Base-by-base conservation (phyloP, 1,140 invertebrate genomes). In the Tetraneura akinire region DNA sequence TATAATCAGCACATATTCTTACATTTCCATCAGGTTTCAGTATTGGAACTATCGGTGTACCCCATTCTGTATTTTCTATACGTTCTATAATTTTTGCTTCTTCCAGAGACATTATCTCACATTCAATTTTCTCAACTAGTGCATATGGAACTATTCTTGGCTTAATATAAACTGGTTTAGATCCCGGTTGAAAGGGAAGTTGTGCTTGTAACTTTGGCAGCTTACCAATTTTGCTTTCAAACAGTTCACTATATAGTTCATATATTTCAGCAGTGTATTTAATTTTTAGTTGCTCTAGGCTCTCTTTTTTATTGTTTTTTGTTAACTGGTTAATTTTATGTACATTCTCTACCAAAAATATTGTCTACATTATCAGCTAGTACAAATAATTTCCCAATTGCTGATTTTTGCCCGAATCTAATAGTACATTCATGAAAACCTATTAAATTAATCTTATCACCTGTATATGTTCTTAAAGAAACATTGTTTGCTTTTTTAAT, bases 1-100 rank as follows among this genome's bases (percentile, higher is more conserved):
- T 85, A 81, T 84, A 88, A 82, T 87, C 86, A 16, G 83, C 85
- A 80, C 85, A 87, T 0, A 87, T 60, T 32, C 85, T 80, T 6
- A 85, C 83, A 47, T 68, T 80, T 29, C 85, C 85, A 82, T 87
- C 84, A 11, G 82, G 11, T 82, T 87, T 88, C 57, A 83, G 83
- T 3, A 86, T 83, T 0, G 84, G 81, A 1, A 87, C 84, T 32
- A 87, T 73, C 8, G 87, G 86, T 16, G 86, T 84, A 13, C 85
- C 86, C 85, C 86, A 88, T 53, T 87, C 42, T 42, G 42, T 42
- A 42, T 42, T 42, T 42, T 42, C 42, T 42, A 74, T 13, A 80
- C 83, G 84, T 47, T 73, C 81, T 0, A 85, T 83, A 23, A 83
- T 81, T 9, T 84, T 84, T 81, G 26, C 66, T 51, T n/a, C 37